Evolutionary conservation across 1,140 invertebrate genomes (phyloP), one percentile per base, ranked within the genome.

Genomic region (Sarcophaga bullata): DNA sequence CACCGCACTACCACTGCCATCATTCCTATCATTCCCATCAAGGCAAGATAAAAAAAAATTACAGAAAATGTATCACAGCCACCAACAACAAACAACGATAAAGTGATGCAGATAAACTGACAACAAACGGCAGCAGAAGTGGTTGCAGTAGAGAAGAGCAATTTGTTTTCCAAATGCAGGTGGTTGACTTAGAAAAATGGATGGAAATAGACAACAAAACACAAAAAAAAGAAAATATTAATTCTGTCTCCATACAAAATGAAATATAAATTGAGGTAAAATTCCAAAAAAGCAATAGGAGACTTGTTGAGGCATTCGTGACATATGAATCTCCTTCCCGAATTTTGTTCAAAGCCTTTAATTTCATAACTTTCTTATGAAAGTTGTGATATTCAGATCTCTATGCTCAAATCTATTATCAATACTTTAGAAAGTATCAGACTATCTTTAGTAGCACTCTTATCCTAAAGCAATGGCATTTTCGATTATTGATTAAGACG

Each of bases 41-140:
- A 2, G 25, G 25, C 25, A 37, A 37, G 4, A 37, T 37, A 37
- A 37, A 37, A 37, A 37, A 37, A 37, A 37, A 37, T 2, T 2
- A 4, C 25, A 37, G 25, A 37, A 37, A 37, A 37, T 37, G 25
- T 37, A 37, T 37, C 25, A 58, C 54, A 25, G 17, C 62, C 62
- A n/a, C 62, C 62, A n/a, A n/a, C 54, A 68, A 68, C 62, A 68
- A 68, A 68, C 19, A 37, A 68, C 19, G 62, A 68, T 68, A 68
- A 68, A 68, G 62, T 68, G 62, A 15, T 68, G 62, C n/a, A 25
- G 62, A 68, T 68, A 68, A 68, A 68, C 62, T 68, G 62, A 68
- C 62, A 68, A 68, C 62, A 68, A 37, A 68, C 62, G 8, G 8
- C 17, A 68, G 19, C 62, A 68, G 17, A 68, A 68, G 6, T 19